Evolutionary conservation across 2,797 vertebrate species (phyloP), one percentile per base, ranked within the genome.

Genomic region (Gephyroberyx darwinii): DNA sequence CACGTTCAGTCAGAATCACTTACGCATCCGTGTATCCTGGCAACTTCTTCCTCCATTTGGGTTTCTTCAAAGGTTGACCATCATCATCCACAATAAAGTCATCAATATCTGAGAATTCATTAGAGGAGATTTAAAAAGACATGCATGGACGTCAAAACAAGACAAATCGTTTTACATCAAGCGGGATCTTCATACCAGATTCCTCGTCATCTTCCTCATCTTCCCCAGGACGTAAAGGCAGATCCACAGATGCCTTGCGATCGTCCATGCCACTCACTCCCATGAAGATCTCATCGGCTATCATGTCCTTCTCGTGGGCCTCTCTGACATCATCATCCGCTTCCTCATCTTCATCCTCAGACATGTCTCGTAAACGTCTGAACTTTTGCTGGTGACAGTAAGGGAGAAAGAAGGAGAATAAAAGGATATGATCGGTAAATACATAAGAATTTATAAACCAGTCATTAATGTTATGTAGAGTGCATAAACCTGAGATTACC

Each of bases 41-140:
- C 70, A 96, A 93, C 81, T 96, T 96, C 89, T 96, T 96, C 48
- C 95, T 87, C 93, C 95, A 96, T 81, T 96, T 96, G n/a, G 73
- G 65, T 88, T 96, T 96, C 80, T 96, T 96, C 66, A 96, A 86
- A 48, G 96, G 96, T 53, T 96, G 96, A 20, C 96, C 96, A 61
- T 96, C 96, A 16, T 96, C 95, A 78, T 96, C 96, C 89, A 96
- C 96, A 70, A 96, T 96, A 72, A 96, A 96, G 80, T 96, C 95
- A 20, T 96, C 95, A 1, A 96, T 96, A 83, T 96, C 96, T 96
- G 77, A 43, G 39, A 39, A 60, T 43, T 52, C 20, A 60, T 43
- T 26, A 8, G n/a, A 48, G 13, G 37, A 35, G 8, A 57, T 37
- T 7, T 30, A 8, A 43, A 10, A 35, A 57, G 55, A 19, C 13